Percentiles rank a stretch among this genome's conserved stretches.
These are phyloP conservation scores for Ursus arctos DNA, from an alignment of 2,113 vertebrate genomes.

Conservation along the genomic window DNA sequence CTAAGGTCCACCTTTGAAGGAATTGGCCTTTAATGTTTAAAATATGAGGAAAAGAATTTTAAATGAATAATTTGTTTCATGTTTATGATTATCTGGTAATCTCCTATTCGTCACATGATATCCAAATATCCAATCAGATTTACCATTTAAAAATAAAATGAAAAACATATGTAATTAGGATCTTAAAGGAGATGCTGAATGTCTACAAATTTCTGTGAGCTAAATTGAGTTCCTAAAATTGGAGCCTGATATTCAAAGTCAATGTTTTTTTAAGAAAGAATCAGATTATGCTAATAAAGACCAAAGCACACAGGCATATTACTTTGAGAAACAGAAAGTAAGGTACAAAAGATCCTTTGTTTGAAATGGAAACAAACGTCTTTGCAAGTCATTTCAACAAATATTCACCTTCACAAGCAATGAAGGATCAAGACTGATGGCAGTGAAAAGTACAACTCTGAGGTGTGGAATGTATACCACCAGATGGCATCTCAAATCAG, in stretches of 20 bases:
- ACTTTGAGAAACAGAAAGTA: slow-evolving; percentile 29
- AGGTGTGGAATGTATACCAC: slow-evolving; percentile 40
- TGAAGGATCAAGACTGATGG: not conserved
- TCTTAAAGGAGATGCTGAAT: not conserved
- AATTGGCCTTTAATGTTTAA: slow-evolving; percentile 58
- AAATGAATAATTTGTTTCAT: slow-evolving; percentile 37
- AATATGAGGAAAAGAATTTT: slow-evolving; percentile 59
- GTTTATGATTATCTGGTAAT: not conserved
- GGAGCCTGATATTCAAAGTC: not conserved
- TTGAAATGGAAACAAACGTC: not conserved
- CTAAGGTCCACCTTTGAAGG: not conserved
- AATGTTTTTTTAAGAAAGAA: slow-evolving; percentile 26
- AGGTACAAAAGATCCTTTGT: not conserved
- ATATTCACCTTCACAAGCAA: not conserved
- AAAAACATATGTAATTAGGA: slow-evolving; percentile 15
- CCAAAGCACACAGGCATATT: slow-evolving; percentile 9
- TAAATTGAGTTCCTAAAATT: not conserved
- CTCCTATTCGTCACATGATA: not conserved
- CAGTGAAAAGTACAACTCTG: not conserved
- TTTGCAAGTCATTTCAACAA: not conserved
- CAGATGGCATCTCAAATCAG: slow-evolving; percentile 81
- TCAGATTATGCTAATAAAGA: slow-evolving; percentile 34
- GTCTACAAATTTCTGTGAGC: not conserved
- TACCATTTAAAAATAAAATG: not conserved
- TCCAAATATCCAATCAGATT: not conserved